Evolutionary conservation across 2,797 vertebrate genomes (phyloP), one percentile per base, ranked within the genome.

Genomic region (Rhinogobio ventralis): DNA sequence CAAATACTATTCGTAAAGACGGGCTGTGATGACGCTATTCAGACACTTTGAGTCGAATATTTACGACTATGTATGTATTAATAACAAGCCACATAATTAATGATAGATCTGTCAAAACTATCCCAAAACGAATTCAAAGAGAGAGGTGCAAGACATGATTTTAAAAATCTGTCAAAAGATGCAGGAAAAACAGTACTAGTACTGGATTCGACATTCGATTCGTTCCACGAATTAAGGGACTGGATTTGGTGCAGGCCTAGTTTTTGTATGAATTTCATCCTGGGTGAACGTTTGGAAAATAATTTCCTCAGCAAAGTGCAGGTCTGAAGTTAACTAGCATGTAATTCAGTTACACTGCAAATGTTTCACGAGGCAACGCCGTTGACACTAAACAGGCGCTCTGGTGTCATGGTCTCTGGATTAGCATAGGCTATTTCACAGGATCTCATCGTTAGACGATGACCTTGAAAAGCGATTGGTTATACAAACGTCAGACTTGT

Each of bases 151-250:
- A 66, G 20, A 57, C 8, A 55, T 55, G 55, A 64, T 62, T 62
- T 15, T 25, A 25, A 42, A 49, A 51, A 72, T 20, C 60, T 30
- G 73, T 75, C 82, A 76, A 45, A 74, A 49, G 10, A 28, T 8
- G 68, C n/a, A 51, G 30, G 19, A 49, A 83, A 39, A 76, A 67
- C 49, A 75, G 11, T 42, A 42, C 71, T 49, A 68, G 5, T 36
- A 4, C 69, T 33, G 45, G 28, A 82, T 66, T 49, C 14, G 23
- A 36, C 83, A 89, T 90, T 88, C 89, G 84, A 89, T 91, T 89
- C 79, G 88, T 88, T 92, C 90, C 88, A 84, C 62, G 80, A 91
- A 87, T 88, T 90, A 82, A 84, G 86, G 85, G 82, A 87, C 85
- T 82, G 69, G 75, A 57, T 86, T 90, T 85, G 14, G 78, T 85